Base-by-base conservation (phyloP, 2,888 invertebrate species). In the Cordylochernes scorpioides region DNA sequence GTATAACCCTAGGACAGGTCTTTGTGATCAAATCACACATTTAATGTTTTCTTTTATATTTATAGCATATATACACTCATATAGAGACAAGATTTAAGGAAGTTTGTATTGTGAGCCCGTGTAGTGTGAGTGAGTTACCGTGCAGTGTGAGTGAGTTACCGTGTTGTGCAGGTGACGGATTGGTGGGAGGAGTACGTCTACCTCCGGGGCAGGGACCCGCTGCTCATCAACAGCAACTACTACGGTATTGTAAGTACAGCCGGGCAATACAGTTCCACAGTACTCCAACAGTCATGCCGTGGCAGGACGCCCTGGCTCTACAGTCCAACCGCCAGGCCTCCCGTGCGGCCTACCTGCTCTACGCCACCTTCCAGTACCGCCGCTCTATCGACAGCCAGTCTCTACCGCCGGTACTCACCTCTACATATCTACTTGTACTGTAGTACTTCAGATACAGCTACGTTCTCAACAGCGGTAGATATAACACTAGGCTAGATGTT, bases 101-200 rank as follows among this genome's bases (percentile, higher is more conserved):
- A n/a, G n/a, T n/a, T n/a, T n/a, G n/a, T n/a, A n/a, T n/a, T n/a
- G n/a, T n/a, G n/a, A n/a, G n/a, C n/a, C n/a, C n/a, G n/a, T n/a
- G n/a, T n/a, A n/a, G n/a, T n/a, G n/a, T n/a, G n/a, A n/a, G n/a
- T n/a, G n/a, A n/a, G n/a, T n/a, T n/a, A n/a, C n/a, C n/a, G n/a
- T n/a, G n/a, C n/a, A n/a, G n/a, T n/a, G n/a, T n/a, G n/a, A n/a
- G n/a, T n/a, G n/a, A n/a, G 1, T 6, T 22, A 13, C 22, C 14
- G 4, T 5, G 14, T 6, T 28, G 29, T 43, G 4, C 39, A 91
- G 58, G 88, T 94, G 0, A 86, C 88, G 2, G 97, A 99, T 66
- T 97, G 97, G 97, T 97, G 97, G 97, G 97, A 97, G 55, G 91
- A 97, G 53, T 97, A 86, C 51, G 88, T 97, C 10, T 97, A 97